phyloP scores from a whole-genome alignment of 2,888 invertebrate species.

The Drosophila prolongata region DNA sequence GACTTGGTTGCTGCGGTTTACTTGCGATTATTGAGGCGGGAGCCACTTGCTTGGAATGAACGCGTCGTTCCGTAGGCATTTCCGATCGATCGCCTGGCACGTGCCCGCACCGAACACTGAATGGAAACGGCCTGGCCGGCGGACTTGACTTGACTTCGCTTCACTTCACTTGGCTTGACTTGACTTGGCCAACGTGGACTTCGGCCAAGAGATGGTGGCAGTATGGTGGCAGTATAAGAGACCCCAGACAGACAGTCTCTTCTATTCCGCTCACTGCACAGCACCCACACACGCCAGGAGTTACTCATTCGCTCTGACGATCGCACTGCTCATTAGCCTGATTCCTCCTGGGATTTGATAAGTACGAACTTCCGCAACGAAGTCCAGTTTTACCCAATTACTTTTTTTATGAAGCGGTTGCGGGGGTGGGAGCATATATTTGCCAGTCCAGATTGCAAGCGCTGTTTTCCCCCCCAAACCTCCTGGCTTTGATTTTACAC shows the following conservation, averaged over 20 bases:
- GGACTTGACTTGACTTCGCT: no score
- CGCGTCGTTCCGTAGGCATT: constrained; percentile 54
- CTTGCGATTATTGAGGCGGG: background rate
- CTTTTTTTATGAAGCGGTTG: no score
- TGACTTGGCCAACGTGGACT: background rate
- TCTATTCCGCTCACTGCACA: constrained; percentile 4
- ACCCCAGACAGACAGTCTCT: constrained; percentile 4
- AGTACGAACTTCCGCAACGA: no score
- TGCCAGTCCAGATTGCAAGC: no score
- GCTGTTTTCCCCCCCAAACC: no score
- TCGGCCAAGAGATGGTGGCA: background rate
- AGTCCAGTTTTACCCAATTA: no score
- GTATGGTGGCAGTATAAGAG: constrained; percentile 25
- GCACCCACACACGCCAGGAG: background rate
- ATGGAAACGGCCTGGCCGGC: constrained; percentile 13
- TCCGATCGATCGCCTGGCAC: constrained; percentile 53
- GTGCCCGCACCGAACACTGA: constrained; percentile 47
- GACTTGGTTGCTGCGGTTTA: no score
- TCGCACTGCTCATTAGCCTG: no score
- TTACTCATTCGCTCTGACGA: background rate
- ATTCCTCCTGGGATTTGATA: no score
- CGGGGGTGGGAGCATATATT: no score
- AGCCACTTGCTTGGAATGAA: constrained; percentile 10
- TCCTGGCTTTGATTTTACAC: background rate
- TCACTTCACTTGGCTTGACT: no score